Conservation (phyloP, 2,797 vertebrate species). For the Nannoperca obscura region DNA sequence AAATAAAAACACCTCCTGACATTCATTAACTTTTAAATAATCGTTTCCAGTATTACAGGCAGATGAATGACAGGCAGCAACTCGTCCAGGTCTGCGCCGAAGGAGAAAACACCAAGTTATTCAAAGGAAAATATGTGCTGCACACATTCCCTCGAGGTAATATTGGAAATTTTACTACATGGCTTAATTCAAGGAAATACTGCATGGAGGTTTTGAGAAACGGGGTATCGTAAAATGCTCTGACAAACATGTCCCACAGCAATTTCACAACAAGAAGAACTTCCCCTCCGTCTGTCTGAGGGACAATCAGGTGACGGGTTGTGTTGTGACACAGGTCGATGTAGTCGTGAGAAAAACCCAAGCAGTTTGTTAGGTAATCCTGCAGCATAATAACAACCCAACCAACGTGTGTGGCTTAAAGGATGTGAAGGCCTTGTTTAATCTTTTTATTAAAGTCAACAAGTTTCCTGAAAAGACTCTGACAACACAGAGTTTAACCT, state of each 20-base stretch:
- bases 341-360: constrained; percentile 34
- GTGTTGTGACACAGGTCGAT: constrained; percentile 19
- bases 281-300: not conserved
- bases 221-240: not conserved
- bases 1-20: constrained; percentile 6
- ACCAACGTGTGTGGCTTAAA: not conserved
- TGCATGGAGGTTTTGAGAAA: not conserved
- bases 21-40: not conserved
- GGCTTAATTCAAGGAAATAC: not conserved
- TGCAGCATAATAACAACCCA: not conserved
- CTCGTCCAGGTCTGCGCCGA: not conserved
- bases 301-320: not conserved
- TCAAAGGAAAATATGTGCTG: not conserved
- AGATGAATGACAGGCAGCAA: constrained; percentile 14
- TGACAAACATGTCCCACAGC: not conserved
- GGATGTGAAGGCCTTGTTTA: not conserved
- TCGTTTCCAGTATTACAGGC: constrained; percentile 6
- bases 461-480: not conserved
- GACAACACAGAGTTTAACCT: not conserved
- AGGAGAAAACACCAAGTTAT: not conserved
- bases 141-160: not conserved
- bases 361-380: not conserved
- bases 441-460: not conserved
- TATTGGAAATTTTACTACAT: not conserved
- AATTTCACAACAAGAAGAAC: rapidly evolving